Base-by-base conservation (phyloP, 2,888 invertebrate species). In the Lepidochrysops patricia region DNA sequence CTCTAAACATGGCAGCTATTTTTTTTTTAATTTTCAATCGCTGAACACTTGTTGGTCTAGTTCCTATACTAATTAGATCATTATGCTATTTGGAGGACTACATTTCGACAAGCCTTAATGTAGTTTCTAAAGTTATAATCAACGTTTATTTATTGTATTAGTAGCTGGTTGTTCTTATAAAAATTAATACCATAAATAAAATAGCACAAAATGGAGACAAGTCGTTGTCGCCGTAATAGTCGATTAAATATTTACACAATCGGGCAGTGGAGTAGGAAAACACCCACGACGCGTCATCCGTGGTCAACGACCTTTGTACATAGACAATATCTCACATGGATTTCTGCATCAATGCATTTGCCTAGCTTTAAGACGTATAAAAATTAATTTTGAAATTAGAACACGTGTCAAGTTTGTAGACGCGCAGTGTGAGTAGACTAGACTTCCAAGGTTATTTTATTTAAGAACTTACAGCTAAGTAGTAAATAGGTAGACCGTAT, bases 251-350 rank as follows among this genome's bases (percentile, higher is more conserved):
- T 58, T 58, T 58, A 58, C 50, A 29, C 57, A 57, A 58, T 49
- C 57, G 57, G 58, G 62, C 62, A 61, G 61, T 64, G 61, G 63
- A 57, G 57, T 62, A 60, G 60, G 62, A 65, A 62, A 65, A 67
- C 64, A 68, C 70, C 69, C 68, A 70, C 72, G 64, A 66, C 62
- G 56, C 70, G 64, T 66, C 70, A 68, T 70, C 71, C 73, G 75
- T 81, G 82, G 82, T 77, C 82, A 79, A 70, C 81, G 79, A 82
- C 79, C 82, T 81, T 82, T 79, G 77, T 80, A 64, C 63, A 29
- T 15, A 29, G 54, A 54, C 54, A 32, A 54, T 29, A 61, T 57
- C 58, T 57, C 29, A 25, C 52, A 57, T 26, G 60, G 57, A 54
- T 61, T 58, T 64, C 57, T 62, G 60, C 57, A 35, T 62, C 43